phyloP scores from a whole-genome alignment of 1,140 invertebrate species.

The Saccostrea cuccullata region DNA sequence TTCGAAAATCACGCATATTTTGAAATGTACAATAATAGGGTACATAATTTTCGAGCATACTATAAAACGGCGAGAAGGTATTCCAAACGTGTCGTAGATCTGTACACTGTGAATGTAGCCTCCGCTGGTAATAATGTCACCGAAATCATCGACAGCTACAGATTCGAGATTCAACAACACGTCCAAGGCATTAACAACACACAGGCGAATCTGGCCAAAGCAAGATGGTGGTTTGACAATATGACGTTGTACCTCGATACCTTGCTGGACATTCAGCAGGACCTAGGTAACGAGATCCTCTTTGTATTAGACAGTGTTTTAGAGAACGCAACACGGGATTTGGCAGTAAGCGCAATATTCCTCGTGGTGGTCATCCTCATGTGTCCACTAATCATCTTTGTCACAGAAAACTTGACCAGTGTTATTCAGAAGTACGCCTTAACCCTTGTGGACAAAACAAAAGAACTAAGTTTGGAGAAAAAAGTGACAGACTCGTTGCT shows the following conservation, averaged over 20 bases:
- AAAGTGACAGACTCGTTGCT: slow-evolving; percentile 72
- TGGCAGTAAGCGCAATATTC: slow-evolving; percentile 61
- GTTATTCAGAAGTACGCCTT: slow-evolving; percentile 73
- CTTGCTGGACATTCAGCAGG: slow-evolving; percentile 66
- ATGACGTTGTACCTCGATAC: slow-evolving; percentile 72
- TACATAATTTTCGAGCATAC: slow-evolving; percentile 50
- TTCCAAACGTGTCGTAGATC: slow-evolving; percentile 40
- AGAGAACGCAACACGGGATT: slow-evolving; percentile 51
- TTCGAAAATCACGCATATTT: slow-evolving; percentile 64
- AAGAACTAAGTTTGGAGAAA: slow-evolving; percentile 71
- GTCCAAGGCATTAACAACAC: slow-evolving; percentile 38
- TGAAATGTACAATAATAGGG: slow-evolving; percentile 64
- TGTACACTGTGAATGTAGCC: slow-evolving; percentile 44
- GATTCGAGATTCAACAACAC: slow-evolving; percentile 58
- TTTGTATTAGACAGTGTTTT: slow-evolving; percentile 57
- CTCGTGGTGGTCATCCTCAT: slow-evolving; percentile 66
- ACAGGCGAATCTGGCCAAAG: slow-evolving; percentile 50
- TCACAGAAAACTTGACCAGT: slow-evolving; percentile 65
- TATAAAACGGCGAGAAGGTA: slow-evolving; percentile 53
- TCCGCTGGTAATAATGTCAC: slow-evolving; percentile 54
- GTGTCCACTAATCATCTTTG: slow-evolving; percentile 68
- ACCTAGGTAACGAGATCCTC: slow-evolving; percentile 63
- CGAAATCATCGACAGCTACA: slow-evolving; percentile 56
- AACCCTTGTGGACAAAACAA: slow-evolving; percentile 74
- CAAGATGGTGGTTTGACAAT: slow-evolving; percentile 70